These are phyloP conservation scores for Fratercula arctica DNA, from an alignment of 2,797 vertebrate genomes.

Conservation along the genomic window DNA sequence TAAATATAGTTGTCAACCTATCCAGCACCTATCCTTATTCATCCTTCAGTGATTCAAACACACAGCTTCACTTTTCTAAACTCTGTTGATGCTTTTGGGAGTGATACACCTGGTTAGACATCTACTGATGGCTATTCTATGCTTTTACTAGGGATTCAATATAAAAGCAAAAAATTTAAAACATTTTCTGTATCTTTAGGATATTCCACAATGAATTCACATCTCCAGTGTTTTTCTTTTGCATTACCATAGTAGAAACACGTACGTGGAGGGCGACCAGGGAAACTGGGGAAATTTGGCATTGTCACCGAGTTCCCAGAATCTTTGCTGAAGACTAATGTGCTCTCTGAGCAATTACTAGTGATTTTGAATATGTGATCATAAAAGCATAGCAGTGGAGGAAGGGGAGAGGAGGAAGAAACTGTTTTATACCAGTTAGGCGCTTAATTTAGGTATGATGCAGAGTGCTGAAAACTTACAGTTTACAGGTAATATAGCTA, in stretches of 20 bases:
- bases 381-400: not conserved
- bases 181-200: not conserved
- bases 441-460: not conserved
- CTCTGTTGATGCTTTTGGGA: not conserved
- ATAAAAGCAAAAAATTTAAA: not conserved
- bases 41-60: not conserved
- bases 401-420: not conserved
- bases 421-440: not conserved
- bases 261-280: not conserved
- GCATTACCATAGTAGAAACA: accelerated
- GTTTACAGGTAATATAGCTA: not conserved
- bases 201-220: not conserved
- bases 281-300: not conserved
- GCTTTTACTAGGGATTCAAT: not conserved
- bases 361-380: not conserved
- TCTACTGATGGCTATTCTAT: not conserved
- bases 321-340: not conserved
- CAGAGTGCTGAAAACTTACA: not conserved
- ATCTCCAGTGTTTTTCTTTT: not conserved
- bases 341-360: not conserved
- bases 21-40: not conserved
- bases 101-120: not conserved
- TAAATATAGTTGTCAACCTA: not conserved
- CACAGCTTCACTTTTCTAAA: not conserved
- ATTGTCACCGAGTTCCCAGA: not conserved